Evolutionary conservation across 1,140 invertebrate species (phyloP), one percentile per base, ranked within the genome.

Genomic region (Drosophila erecta): DNA sequence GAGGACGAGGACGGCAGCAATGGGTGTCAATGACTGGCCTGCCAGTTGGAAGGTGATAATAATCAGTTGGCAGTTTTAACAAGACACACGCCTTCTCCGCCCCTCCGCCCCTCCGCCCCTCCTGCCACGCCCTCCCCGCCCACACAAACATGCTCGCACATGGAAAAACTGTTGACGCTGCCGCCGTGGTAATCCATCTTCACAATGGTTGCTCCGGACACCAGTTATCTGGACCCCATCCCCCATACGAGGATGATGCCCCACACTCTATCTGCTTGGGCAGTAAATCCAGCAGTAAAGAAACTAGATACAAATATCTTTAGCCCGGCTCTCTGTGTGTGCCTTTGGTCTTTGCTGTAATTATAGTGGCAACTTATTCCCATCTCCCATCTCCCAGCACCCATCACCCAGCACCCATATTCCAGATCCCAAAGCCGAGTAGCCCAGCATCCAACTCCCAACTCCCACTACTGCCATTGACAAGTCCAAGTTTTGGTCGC

Each of bases 21-120:
- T 67, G 58, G 83, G 84, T 87, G 84, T 87, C 83, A 83, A 83
- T 87, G 84, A 79, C 83, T 81, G 64, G 49, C 70, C 69, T 49
- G 77, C 15, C 76, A 62, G 65, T 57, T 27, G 53, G 59, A 79
- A 87, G 83, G 83, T 87, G 83, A 87, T 87, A 87, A 87, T 87
- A 87, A 87, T 87, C 83, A 87, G 83, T 77, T 76, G 83, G 71
- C 83, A 79, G 75, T 89, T 87, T 73, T 89, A 87, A 89, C 83
- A 89, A 87, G 83, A 79, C 62, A 79, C 62, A 86, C 69, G 64
- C 75, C 64, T 41, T 47, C 47, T 20, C 33, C 37, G 17, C 24
- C 22, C 22, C n/a, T n/a, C n/a, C n/a, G n/a, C n/a, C n/a, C n/a
- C 47, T 20, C 33, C 37, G 17, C 24, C 7, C 0, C 17, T 4